Conservation (phyloP, 2,113 vertebrate genomes). For the Nannobrachium achirus region DNA sequence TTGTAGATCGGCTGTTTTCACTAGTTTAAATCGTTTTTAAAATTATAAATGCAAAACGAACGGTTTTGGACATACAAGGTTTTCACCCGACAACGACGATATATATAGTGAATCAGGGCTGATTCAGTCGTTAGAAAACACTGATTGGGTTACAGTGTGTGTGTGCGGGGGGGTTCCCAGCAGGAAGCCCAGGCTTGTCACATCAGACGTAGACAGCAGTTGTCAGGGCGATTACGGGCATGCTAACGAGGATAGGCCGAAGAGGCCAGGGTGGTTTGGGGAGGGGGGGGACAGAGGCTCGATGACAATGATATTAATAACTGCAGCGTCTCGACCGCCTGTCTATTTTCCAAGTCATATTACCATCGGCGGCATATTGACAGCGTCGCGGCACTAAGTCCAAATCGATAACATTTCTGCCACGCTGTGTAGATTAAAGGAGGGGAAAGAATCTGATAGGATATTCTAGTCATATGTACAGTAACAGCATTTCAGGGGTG, state of each 20-base stretch:
- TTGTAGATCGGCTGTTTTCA: too few species aligned
- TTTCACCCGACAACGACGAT: too few species aligned
- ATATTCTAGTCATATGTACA: conserved; percentile 39
- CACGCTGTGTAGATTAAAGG: conserved; percentile 35
- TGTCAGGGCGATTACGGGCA: conserved; percentile 37
- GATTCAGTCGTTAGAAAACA: not conserved
- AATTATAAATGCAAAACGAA: too few species aligned
- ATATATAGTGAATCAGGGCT: conserved; percentile 1
- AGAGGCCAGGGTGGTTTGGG: not conserved
- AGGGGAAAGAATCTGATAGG: conserved; percentile 37
- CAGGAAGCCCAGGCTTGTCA: conserved; percentile 15
- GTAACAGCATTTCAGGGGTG: conserved; percentile 37
- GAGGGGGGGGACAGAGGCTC: conserved; percentile 24
- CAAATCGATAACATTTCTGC: conserved; percentile 49
- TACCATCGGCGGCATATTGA: conserved; percentile 43
- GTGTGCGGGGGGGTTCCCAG: not conserved
- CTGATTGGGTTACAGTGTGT: conserved; percentile 33
- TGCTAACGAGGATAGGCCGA: conserved; percentile 44
- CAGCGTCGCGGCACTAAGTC: conserved; percentile 31
- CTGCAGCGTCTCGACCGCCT: conserved; percentile 24
- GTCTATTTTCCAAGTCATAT: conserved; percentile 39
- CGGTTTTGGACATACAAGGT: too few species aligned
- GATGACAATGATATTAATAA: conserved; percentile 53
- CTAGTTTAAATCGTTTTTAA: too few species aligned
- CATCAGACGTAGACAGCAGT: conserved; percentile 24